Conservation (phyloP, 1,140 invertebrate species). For the Lordiphosa mommai region DNA sequence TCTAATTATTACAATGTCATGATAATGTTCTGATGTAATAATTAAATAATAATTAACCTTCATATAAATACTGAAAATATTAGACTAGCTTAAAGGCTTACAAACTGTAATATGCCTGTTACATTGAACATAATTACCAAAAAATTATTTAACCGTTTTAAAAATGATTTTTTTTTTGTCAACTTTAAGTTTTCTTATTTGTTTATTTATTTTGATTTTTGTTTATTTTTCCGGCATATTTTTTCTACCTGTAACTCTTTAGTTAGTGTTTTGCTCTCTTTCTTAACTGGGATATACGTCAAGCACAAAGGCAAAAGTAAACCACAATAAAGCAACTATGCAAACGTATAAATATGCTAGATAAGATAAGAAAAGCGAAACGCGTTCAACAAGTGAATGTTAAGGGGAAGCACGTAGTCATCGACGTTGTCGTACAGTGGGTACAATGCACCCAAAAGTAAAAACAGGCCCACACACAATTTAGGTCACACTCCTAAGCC, state of each 20-base stretch:
- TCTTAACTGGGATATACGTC: conserved; percentile 4
- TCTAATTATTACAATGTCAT: not conserved
- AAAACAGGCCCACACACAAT: no score
- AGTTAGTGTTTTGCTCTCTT: not conserved
- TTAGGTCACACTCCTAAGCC: conserved; percentile 40
- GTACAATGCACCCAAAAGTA: conserved; percentile 58
- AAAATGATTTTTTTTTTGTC: no score
- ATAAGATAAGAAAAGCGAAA: conserved; percentile 60
- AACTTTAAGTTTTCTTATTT: not conserved
- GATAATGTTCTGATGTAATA: not conserved
- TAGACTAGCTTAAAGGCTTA: no score
- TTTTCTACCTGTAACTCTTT: conserved; percentile 2
- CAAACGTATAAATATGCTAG: conserved; percentile 53
- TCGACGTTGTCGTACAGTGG: conserved; percentile 9
- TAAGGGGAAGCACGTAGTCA: not conserved
- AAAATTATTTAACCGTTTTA: no score
- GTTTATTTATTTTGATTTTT: not conserved
- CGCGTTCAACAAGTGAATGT: conserved; percentile 70
- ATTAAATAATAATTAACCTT: no score
- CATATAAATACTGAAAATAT: no score
- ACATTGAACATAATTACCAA: no score
- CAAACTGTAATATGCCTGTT: no score
- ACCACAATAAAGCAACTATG: conserved; percentile 59
- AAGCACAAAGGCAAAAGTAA: conserved; percentile 23
- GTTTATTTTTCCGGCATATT: not conserved